A percentile compares a stretch with the other conserved stretches of the same genome.
These are phyloP conservation scores for Chesias legatella DNA, from an alignment of 2,888 invertebrate species.

Conservation along the genomic window DNA sequence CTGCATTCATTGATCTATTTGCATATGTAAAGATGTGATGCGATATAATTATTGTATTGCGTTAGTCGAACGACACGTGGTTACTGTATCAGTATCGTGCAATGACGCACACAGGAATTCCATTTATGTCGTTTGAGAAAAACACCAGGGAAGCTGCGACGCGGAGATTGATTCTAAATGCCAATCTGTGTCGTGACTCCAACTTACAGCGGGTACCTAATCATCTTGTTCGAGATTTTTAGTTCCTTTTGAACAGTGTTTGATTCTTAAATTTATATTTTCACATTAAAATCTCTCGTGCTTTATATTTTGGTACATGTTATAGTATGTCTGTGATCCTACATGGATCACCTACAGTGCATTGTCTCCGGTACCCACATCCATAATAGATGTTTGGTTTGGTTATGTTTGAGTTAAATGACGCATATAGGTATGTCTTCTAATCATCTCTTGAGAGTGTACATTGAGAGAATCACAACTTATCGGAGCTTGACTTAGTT, in stretches of 20 bases:
- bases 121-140: conserved; percentile 7
- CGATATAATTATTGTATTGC: conserved; percentile 11
- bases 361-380: too few relatives aligned
- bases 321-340: too few relatives aligned
- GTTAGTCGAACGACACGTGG: conserved; percentile 17
- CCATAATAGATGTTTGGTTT: too few relatives aligned
- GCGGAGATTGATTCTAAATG: conserved; percentile 7
- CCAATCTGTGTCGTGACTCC: conserved; percentile 16
- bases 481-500: too few relatives aligned
- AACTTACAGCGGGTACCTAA: background rate
- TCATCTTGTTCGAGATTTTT: conserved; percentile 1
- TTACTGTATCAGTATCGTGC: background rate
- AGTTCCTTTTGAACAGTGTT: background rate
- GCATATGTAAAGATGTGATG: conserved; percentile 18
- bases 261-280: too few relatives aligned
- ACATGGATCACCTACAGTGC: too few relatives aligned
- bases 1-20: conserved; percentile 23
- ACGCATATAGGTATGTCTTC: too few relatives aligned
- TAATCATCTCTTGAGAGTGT: too few relatives aligned
- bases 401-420: too few relatives aligned
- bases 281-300: too few relatives aligned
- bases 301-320: too few relatives aligned
- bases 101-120: background rate
- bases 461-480: too few relatives aligned
- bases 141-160: conserved; percentile 12